These are phyloP conservation scores for Pyralis farinalis DNA, from an alignment of 2,888 invertebrate genomes.

Conservation along the genomic window DNA sequence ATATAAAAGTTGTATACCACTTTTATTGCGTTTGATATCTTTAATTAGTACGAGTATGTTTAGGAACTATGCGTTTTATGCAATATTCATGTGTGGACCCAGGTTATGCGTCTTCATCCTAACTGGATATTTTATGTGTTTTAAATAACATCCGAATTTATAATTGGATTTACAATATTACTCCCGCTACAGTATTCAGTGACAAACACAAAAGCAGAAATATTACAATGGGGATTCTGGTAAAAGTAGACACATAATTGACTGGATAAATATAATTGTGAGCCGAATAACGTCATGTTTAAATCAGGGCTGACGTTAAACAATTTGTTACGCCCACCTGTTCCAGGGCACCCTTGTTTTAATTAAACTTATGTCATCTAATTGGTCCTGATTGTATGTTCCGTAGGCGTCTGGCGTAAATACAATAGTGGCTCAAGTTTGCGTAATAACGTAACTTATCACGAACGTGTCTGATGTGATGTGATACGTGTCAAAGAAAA, in stretches of 20 bases:
- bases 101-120: too few relatives aligned
- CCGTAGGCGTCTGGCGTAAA: slow-evolving; percentile 20
- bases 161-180: too few relatives aligned
- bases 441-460: not conserved
- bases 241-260: not conserved
- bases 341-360: slow-evolving; percentile 33
- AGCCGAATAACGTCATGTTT: slow-evolving; percentile 32
- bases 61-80: too few relatives aligned
- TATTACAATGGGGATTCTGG: not conserved
- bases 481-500: not conserved
- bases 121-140: too few relatives aligned
- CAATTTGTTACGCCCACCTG: slow-evolving; percentile 37
- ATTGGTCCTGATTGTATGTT: slow-evolving; percentile 37
- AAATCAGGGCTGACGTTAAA: slow-evolving; percentile 33
- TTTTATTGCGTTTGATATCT: too few relatives aligned
- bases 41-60: too few relatives aligned
- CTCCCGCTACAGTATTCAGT: not conserved
- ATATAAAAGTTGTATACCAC: too few relatives aligned
- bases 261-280: slow-evolving; percentile 10
- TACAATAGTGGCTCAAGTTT: slow-evolving; percentile 17
- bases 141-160: too few relatives aligned
- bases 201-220: not conserved
- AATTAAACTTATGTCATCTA: slow-evolving; percentile 46
- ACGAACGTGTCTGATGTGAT: not conserved
- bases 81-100: too few relatives aligned